Evolutionary conservation across 1,140 invertebrate genomes (phyloP), one percentile per base, ranked within the genome.

Genomic region (Tetramorium simillimum): DNA sequence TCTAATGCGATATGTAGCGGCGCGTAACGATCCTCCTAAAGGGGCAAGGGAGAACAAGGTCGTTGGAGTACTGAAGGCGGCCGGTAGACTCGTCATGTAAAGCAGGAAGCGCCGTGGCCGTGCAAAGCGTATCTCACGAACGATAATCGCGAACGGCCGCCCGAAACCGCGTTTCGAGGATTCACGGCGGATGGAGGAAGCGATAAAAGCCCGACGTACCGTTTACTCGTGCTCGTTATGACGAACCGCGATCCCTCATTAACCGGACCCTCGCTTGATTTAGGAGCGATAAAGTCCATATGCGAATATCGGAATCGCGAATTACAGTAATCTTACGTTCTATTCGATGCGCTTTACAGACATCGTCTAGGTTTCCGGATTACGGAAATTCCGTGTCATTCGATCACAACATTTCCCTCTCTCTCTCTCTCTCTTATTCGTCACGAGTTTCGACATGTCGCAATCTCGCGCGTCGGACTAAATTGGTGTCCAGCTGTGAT

Each of bases 401-500:
- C 10, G 2, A 16, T n/a, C n/a, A 16, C 18, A 3, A 6, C 18
- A 46, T 14, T 1, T 46, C 43, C 10, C 43, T 10, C 46, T 46
- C 62, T 9, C 16, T 14, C 62, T 28, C 7, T 37, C 5, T 24
- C 60, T 28, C 65, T 49, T 2, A 3, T 28, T 46, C 51, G 18
- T 60, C 37, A 37, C 37, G 46, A 14, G n/a, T 69, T 56, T 56
- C 65, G 21, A 81, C 49, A 16, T 81, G 33, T 70, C 65, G 65
- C 65, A 37, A 82, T 49, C 43, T 78, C 40, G 81, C 24, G 60
- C n/a, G 33, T 78, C 84, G 33, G 33, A 21, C 72, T 86, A 82
- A 65, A 82, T 86, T 73, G 85, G 28, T 58, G 18, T 70, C 78
- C 56, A 60, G 40, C 37, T n/a, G 85, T 51, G 73, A 86, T 46